Percentiles rank a stretch among this genome's conserved stretches.
These are phyloP conservation scores for Automeris io DNA, from an alignment of 2,888 invertebrate genomes.

Conservation along the genomic window DNA sequence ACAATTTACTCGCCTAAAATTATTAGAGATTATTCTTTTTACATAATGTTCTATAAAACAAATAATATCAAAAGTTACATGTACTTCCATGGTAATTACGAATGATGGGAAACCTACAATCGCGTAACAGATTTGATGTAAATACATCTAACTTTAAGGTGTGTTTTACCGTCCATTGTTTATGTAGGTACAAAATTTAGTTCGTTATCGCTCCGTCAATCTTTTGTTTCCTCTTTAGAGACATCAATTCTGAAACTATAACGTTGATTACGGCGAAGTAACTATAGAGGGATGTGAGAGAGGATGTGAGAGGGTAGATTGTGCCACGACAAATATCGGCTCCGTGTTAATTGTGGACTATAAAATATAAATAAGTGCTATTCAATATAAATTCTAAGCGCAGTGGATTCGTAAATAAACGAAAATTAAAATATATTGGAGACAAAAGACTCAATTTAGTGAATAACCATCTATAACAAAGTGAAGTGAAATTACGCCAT, in stretches of 20 bases:
- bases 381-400: too few species aligned
- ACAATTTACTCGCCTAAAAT: too few species aligned
- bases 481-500: too few species aligned
- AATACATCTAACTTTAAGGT: constrained; percentile 29
- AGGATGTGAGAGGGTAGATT: background rate
- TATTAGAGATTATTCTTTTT: background rate
- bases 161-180: constrained; percentile 31
- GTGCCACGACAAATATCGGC: too few species aligned
- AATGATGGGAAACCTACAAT: constrained; percentile 3
- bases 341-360: too few species aligned
- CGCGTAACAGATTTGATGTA: constrained; percentile 27
- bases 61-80: too few species aligned
- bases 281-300: background rate
- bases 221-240: constrained; percentile 16
- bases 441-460: too few species aligned
- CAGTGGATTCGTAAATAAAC: too few species aligned
- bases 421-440: too few species aligned
- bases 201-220: constrained; percentile 33
- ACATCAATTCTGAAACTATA: constrained; percentile 4
- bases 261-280: background rate
- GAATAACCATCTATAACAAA: too few species aligned
- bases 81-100: background rate
- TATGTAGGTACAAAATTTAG: constrained; percentile 17
- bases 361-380: too few species aligned
- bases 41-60: too few species aligned